phyloP scores from a whole-genome alignment of 2,797 vertebrate genomes.

The Pyrrhura leucotis region DNA sequence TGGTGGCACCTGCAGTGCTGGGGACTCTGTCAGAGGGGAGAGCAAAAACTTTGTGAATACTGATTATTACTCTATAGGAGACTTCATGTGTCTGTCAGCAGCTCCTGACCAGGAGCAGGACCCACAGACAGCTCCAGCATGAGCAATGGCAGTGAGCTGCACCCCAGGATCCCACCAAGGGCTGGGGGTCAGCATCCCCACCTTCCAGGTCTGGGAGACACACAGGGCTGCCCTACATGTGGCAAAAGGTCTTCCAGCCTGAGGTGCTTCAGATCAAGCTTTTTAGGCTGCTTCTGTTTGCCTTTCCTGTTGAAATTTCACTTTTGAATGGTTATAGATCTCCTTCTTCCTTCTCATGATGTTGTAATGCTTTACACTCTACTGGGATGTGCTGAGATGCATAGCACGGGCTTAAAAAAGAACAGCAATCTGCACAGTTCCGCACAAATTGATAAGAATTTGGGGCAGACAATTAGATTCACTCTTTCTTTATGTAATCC shows the following conservation, averaged over 20 bases:
- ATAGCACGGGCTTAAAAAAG: background rate
- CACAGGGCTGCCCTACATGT: background rate
- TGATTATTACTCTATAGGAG: background rate
- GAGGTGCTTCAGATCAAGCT: background rate
- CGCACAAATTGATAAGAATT: background rate
- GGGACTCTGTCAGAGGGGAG: background rate
- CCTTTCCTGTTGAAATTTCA: background rate
- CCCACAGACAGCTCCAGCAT: background rate
- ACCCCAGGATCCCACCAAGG: background rate
- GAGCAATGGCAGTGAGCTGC: background rate
- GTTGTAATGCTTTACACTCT: background rate
- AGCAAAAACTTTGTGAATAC: background rate
- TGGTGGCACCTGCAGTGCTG: accelerated
- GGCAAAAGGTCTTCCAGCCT: background rate
- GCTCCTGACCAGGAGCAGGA: background rate
- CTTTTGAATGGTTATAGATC: background rate
- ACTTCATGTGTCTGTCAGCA: background rate
- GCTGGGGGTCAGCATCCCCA: background rate
- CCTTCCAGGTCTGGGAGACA: background rate
- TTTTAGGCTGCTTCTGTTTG: background rate
- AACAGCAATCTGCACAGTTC: background rate
- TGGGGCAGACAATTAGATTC: background rate
- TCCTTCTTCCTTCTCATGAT: background rate
- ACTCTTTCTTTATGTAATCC: background rate
- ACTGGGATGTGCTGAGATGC: background rate